Base-by-base conservation (phyloP, 2,888 invertebrate species). In the Hyalella azteca region DNA sequence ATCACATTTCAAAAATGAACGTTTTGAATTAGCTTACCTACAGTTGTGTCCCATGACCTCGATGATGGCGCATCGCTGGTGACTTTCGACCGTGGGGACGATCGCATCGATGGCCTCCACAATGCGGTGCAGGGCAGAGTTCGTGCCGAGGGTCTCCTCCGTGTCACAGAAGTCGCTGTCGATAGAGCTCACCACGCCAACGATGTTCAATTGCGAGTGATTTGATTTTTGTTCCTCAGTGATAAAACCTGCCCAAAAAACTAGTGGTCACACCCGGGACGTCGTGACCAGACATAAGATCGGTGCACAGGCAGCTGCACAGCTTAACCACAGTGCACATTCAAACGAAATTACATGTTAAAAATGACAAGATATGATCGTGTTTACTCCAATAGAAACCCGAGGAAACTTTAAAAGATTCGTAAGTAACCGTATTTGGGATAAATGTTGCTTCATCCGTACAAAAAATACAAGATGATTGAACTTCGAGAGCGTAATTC, bases 81-180 rank as follows among this genome's bases (percentile, higher is more conserved):
- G 99, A 80, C 97, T 97, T 87, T 96, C 96, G 0, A 99, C 99
- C 9, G 99, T 99, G 86, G 97, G 96, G 73, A 94, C 94, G 87
- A 99, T 99, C 78, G 98, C 97, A 90, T 99, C 99, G 86, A 97
- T 95, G 48, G 97, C 96, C 89, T 99, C 99, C 87, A 99, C 96
- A 87, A 99, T 99, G 86, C 98, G 92, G 89, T 91, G 91, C 29
- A 91, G 88, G 41, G 91, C 91, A 0, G 90, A 89, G 86, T 91
- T 91, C 5, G 91, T 90, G 85, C 98, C 99, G 87, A 99, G 99
- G 78, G 99, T 99, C 99, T 99, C 99, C 88, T 99, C 99, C 40
- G 99, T 99, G 82, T 99, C 99, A 89, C 98, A 99, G 89, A 99
- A 99, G 90, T 99, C 99, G 89, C 99, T 99, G 89, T 99, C 99